Percentiles rank a stretch among this genome's conserved stretches.
Conservation (phyloP, 2,888 invertebrate genomes). For the Noctua comes region DNA sequence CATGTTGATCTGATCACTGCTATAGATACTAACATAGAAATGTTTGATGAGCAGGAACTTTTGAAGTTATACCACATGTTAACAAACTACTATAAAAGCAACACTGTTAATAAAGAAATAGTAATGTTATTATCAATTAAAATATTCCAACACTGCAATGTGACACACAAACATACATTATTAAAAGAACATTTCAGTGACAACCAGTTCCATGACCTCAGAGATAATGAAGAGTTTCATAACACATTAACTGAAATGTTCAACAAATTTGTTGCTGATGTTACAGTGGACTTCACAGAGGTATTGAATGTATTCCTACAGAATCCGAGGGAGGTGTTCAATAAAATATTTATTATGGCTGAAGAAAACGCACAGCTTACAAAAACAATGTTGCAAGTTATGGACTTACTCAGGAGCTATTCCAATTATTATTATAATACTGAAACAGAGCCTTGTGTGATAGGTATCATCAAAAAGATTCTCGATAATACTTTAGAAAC, state of each 20-base stretch:
- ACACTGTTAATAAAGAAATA: constrained; percentile 67
- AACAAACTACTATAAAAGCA: constrained; percentile 66
- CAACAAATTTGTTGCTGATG: constrained; percentile 79
- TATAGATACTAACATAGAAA: constrained; percentile 72
- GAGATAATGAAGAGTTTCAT: constrained; percentile 72
- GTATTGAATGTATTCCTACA: constrained; percentile 81
- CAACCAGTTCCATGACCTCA: constrained; percentile 74
- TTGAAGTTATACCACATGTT: constrained; percentile 73
- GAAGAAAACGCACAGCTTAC: constrained; percentile 79
- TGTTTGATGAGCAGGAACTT: constrained; percentile 75
- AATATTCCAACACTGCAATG: constrained; percentile 76
- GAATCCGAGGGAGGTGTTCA: constrained; percentile 79
- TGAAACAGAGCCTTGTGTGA: constrained; percentile 81
- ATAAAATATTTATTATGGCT: constrained; percentile 80
- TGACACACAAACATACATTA: constrained; percentile 73
- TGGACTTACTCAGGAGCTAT: constrained; percentile 78
- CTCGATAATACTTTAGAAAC: constrained; percentile 72
- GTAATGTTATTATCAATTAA: constrained; percentile 73
- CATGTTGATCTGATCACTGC: constrained; percentile 72
- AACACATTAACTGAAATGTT: constrained; percentile 79
- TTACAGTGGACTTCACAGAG: constrained; percentile 76
- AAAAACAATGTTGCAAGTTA: constrained; percentile 80
- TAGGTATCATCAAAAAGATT: constrained; percentile 73
- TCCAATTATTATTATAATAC: constrained; percentile 78
- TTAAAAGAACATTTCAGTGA: constrained; percentile 76